Evolutionary conservation across 2,113 vertebrate species (phyloP), one percentile per base, ranked within the genome.

Genomic region (Catagonus wagneri): DNA sequence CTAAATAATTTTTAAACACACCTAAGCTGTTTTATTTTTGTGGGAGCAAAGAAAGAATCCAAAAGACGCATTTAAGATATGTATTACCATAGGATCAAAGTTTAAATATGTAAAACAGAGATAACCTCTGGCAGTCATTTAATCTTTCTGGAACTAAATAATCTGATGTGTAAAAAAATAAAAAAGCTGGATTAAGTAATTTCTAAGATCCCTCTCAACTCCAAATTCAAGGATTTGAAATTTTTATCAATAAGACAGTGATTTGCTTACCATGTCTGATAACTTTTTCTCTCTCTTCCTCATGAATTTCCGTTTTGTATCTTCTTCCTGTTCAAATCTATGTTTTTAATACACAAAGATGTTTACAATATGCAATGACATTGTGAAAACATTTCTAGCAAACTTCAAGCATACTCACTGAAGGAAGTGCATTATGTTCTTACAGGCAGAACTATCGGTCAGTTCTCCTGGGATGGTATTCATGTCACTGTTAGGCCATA

Each of bases 401-500:
- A 54, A 39, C 27, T 83, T 3, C 39, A 71, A 44, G 80, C 25
- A 74, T 93, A 98, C 99, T 98, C 96, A 99, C 99, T 98, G 98
- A 93, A 99, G 98, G 96, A 99, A 99, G 58, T 96, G 98, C 58
- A 95, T 97, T 94, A 99, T 36, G 61, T 99, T 98, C 95, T 98
- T 99, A 97, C 99, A 99, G 1, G 97, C 69, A 72, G 98, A 98
- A 27, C 97, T 88, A 52, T 98, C 98, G 14, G 98, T 98, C 94
- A 99, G 96, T 71, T 99, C 98, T 89, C 98, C 98, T 5, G 98
- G 97, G 39, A 98, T 95, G 36, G 98, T 98, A 93, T 61, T 98
- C 32, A 93, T 61, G 12, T 97, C 97, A 81, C 95, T 99, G 96
- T 99, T 99, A 11, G 99, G 99, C 99, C 99, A 99, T 68, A 99